These are phyloP conservation scores for Tricholauxania praeusta DNA, from an alignment of 2,888 invertebrate species.

Conservation along the genomic window DNA sequence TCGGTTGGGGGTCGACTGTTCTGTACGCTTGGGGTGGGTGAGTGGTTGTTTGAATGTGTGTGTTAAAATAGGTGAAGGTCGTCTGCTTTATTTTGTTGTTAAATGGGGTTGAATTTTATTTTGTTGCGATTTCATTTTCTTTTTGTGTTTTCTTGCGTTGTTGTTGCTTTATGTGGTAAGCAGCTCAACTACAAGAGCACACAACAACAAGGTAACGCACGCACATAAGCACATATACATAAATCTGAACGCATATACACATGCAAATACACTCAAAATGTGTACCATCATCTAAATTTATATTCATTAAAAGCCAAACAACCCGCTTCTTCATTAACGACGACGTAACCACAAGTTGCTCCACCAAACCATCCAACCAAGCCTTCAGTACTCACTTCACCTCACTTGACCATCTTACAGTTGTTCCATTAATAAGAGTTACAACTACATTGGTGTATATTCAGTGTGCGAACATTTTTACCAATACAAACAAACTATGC, in stretches of 20 bases:
- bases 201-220: constrained; percentile 20
- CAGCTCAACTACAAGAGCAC: neutral
- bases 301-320: constrained; percentile 2
- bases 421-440: too few relatives aligned
- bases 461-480: too few relatives aligned
- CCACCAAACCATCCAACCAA: too few relatives aligned
- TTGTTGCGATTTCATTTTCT: constrained; percentile 22
- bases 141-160: neutral
- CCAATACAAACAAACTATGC: too few relatives aligned
- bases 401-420: too few relatives aligned
- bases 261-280: too few relatives aligned
- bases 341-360: neutral
- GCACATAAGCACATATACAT: constrained; percentile 4
- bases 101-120: neutral
- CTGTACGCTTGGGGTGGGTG: constrained; percentile 1
- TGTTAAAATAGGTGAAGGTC: constrained; percentile 46
- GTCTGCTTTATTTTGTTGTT: constrained; percentile 47
- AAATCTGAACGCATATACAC: too few relatives aligned
- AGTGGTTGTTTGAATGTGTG: neutral
- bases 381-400: too few relatives aligned
- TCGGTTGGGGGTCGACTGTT: neutral
- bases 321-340: constrained; percentile 6
- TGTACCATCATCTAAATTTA: neutral
- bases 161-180: neutral
- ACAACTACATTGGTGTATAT: too few relatives aligned